Conservation (phyloP, 2,888 invertebrate genomes). For the Lasioglossum malachurum region DNA sequence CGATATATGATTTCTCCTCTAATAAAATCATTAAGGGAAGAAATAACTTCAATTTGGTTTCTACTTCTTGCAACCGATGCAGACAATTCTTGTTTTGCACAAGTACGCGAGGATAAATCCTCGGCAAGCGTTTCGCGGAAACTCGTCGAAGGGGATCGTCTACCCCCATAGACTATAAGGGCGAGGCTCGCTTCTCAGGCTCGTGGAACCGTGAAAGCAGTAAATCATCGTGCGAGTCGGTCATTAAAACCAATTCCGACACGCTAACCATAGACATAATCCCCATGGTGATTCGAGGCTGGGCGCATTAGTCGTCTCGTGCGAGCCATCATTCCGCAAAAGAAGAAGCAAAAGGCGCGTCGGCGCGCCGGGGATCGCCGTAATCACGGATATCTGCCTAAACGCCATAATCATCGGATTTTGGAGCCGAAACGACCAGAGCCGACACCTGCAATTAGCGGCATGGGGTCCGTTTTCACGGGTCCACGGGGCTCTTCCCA, state of each 20-base stretch:
- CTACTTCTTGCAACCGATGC: too few species aligned
- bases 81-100: too few species aligned
- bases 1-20: too few species aligned
- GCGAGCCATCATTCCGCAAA: conserved; percentile 38
- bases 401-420: conserved; percentile 79
- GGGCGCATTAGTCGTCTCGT: conserved; percentile 56
- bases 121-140: background rate
- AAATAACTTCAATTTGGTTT: too few species aligned
- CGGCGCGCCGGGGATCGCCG: conserved; percentile 55
- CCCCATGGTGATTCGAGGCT: conserved; percentile 55
- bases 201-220: conserved; percentile 5
- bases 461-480: conserved; percentile 56
- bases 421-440: conserved; percentile 63
- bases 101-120: background rate
- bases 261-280: conserved; percentile 35
- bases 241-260: conserved; percentile 59
- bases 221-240: conserved; percentile 47
- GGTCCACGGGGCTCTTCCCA: conserved; percentile 64
- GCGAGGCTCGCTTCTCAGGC: conserved; percentile 23
- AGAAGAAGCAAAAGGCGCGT: conserved; percentile 32
- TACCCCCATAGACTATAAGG: background rate
- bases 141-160: background rate
- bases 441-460: conserved; percentile 79
- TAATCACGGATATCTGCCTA: conserved; percentile 75
- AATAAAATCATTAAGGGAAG: too few species aligned